These are phyloP conservation scores for Merodon equestris DNA, from an alignment of 2,888 invertebrate genomes.

Conservation along the genomic window DNA sequence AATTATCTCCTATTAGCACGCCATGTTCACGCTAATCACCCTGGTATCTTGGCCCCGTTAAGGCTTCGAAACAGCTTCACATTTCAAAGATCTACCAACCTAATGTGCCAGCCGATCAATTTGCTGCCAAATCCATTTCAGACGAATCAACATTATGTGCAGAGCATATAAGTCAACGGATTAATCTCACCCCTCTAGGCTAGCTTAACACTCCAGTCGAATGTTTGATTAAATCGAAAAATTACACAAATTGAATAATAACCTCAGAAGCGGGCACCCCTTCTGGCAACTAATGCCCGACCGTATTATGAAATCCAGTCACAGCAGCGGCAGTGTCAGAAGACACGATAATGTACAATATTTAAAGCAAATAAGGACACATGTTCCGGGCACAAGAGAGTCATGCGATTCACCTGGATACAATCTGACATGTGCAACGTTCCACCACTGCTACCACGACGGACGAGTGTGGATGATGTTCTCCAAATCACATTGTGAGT, in stretches of 20 bases:
- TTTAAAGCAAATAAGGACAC: conserved; percentile 49
- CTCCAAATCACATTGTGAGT: not conserved
- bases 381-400: conserved; percentile 25
- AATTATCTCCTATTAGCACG: conserved; percentile 21
- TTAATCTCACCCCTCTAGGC: conserved; percentile 18
- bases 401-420: conserved; percentile 51
- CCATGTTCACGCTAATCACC: conserved; percentile 6
- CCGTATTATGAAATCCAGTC: conserved; percentile 38
- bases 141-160: no score
- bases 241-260: conserved; percentile 53
- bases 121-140: not conserved
- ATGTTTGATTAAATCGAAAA: conserved; percentile 13
- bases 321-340: conserved; percentile 29
- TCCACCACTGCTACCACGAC: not conserved
- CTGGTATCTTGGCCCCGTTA: not conserved
- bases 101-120: not conserved
- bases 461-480: not conserved
- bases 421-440: conserved; percentile 1
- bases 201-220: not conserved
- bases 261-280: conserved; percentile 2
- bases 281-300: not conserved
- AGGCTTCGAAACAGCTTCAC: not conserved
- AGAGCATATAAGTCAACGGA: conserved; percentile 12
- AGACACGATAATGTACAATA: no score
- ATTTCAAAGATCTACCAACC: not conserved